Percentiles rank a stretch among this genome's conserved stretches.
Conservation (phyloP, 2,797 vertebrate genomes). For the Neosilurus hyrtlii region DNA sequence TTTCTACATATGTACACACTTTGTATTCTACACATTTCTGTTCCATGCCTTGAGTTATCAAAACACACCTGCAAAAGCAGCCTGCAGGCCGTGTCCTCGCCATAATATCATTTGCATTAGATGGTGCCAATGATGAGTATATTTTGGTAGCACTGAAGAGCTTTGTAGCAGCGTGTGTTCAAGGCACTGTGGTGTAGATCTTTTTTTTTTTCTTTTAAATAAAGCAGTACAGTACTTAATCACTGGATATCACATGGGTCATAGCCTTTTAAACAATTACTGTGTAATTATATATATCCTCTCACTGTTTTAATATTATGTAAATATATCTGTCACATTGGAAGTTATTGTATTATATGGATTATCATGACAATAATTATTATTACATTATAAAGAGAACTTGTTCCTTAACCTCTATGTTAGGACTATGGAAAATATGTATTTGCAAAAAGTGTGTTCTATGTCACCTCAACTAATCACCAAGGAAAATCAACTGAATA, state of each 20-base stretch:
- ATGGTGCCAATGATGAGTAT: slow-evolving; percentile 51
- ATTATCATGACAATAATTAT: slow-evolving; percentile 69
- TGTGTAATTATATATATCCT: slow-evolving; percentile 75
- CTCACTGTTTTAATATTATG: slow-evolving; percentile 66
- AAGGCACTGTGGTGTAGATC: slow-evolving; percentile 59
- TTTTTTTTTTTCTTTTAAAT: slow-evolving; percentile 52
- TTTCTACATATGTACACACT: background rate
- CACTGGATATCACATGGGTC: slow-evolving; percentile 67
- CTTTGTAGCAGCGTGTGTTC: slow-evolving; percentile 54
- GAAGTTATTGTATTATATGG: slow-evolving; percentile 72
- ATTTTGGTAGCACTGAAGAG: slow-evolving; percentile 53
- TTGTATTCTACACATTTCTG: slow-evolving; percentile 10
- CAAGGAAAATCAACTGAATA: slow-evolving; percentile 16
- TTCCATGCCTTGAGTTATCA: slow-evolving; percentile 24
- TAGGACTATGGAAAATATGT: slow-evolving; percentile 65
- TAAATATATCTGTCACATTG: slow-evolving; percentile 73
- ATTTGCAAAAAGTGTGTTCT: slow-evolving; percentile 57
- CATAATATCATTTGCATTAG: slow-evolving; percentile 37
- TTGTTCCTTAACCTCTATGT: slow-evolving; percentile 63
- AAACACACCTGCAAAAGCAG: slow-evolving; percentile 23
- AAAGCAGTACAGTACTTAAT: slow-evolving; percentile 56
- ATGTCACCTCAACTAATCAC: background rate
- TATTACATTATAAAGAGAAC: slow-evolving; percentile 69
- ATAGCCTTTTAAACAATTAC: slow-evolving; percentile 76
- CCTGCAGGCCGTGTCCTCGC: slow-evolving; percentile 41